Conservation (phyloP, 2,113 vertebrate species). For the Plestiodon gilberti region DNA sequence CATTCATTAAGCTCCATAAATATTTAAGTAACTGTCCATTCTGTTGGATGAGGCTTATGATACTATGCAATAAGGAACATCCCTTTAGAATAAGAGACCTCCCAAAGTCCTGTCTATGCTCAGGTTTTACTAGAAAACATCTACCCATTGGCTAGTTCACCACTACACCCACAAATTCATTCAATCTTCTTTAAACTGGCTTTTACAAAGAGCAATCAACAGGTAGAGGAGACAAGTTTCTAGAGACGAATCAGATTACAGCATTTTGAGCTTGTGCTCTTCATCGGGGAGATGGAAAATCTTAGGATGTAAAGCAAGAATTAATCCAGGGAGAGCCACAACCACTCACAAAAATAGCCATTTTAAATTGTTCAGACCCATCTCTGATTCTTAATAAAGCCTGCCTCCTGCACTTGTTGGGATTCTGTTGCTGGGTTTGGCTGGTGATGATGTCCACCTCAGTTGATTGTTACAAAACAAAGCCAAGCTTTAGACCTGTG, state of each 20-base stretch:
- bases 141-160: background rate
- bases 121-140: background rate
- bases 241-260: no score
- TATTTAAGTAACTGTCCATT: background rate
- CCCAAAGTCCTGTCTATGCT: background rate
- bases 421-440: background rate
- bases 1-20: background rate
- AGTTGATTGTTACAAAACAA: background rate
- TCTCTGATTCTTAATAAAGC: no score
- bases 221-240: no score
- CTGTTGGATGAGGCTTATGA: background rate
- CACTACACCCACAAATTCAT: background rate
- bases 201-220: no score
- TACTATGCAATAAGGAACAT: background rate
- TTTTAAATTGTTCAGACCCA: no score
- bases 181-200: background rate
- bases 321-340: no score
- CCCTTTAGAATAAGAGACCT: background rate
- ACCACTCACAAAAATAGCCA: no score
- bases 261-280: no score
- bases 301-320: no score
- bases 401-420: no score
- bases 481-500: background rate
- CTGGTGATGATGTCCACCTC: background rate
- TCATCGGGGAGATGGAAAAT: no score